Base-by-base conservation (phyloP, 2,888 invertebrate genomes). In the Pimpla rufipes region DNA sequence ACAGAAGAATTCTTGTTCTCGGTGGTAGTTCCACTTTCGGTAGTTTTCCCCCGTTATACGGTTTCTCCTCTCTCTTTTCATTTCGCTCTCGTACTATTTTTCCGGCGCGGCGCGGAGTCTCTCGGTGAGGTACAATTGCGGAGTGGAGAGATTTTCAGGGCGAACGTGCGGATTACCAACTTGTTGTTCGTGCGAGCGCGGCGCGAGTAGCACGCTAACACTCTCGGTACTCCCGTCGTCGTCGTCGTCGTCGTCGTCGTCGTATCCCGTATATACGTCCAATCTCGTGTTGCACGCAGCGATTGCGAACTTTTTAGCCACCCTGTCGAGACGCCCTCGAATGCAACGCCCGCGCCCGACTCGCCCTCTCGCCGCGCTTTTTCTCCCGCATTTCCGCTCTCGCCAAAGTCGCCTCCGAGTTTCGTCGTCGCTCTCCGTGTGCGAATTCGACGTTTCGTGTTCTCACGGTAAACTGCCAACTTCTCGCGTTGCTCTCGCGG, bases 101-200 rank as follows among this genome's bases (percentile, higher is more conserved):
- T 75, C 42, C 40, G 57, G 74, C 68, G 70, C 57, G 42, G 55
- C 50, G 35, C 42, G 77, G 55, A 77, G 52, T 64, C 42, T 64
- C 42, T 37, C 77, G 59, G 29, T 50, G 80, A 84, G 78, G 64
- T 62, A 57, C 57, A 73, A 64, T 59, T 50, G 29, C 52, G 68
- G 73, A 64, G 47, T n/a, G 55, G 67, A 78, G 81, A 81, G 83
- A 78, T 84, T 81, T 84, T 84, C 80, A 70, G 74, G 70, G 73
- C 59, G 83, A 84, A 84, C 70, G 78, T 81, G 83, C 85, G 86
- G 85, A 87, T 87, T 87, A 87, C 86, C 86, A 87, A 87, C 86
- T 87, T 87, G 86, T 86, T 86, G 85, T 87, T 87, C 85, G 85
- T 85, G 85, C 85, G 79, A 82, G 81, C 62, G 73, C 74, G 59